These are phyloP conservation scores for Geococcyx californianus DNA, from an alignment of 2,113 vertebrate species.

Conservation along the genomic window DNA sequence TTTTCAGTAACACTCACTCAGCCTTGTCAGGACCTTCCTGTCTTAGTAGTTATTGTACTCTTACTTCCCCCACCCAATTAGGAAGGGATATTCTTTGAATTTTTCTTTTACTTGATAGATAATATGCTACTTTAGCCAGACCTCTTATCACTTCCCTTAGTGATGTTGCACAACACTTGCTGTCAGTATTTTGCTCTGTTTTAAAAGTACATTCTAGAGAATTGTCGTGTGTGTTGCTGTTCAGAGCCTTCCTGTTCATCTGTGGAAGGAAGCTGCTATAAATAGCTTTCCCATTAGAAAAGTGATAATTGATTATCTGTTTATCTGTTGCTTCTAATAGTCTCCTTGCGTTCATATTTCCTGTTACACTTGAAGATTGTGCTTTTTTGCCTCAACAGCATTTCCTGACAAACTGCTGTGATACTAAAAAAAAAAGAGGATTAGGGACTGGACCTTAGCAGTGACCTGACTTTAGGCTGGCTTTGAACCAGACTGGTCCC, in stretches of 20 bases:
- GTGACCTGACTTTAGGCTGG: background rate
- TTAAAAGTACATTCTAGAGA: background rate
- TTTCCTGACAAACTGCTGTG: background rate
- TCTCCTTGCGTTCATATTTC: background rate
- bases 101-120: background rate
- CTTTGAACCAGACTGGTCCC: background rate
- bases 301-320: slow-evolving; percentile 17
- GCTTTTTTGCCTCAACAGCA: background rate
- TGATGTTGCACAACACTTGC: background rate
- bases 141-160: background rate
- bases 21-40: background rate
- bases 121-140: background rate
- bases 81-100: background rate
- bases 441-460: background rate
- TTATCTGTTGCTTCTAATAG: slow-evolving; percentile 3
- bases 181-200: background rate
- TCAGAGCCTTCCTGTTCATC: slow-evolving; percentile 8
- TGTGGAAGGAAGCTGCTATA: slow-evolving; percentile 1
- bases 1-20: background rate
- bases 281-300: background rate
- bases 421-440: background rate
- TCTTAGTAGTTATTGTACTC: background rate
- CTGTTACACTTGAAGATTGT: background rate
- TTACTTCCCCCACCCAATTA: background rate
- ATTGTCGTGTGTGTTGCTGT: background rate